Conservation (phyloP, 2,888 invertebrate genomes). For the Sphecodes monilicornis region DNA sequence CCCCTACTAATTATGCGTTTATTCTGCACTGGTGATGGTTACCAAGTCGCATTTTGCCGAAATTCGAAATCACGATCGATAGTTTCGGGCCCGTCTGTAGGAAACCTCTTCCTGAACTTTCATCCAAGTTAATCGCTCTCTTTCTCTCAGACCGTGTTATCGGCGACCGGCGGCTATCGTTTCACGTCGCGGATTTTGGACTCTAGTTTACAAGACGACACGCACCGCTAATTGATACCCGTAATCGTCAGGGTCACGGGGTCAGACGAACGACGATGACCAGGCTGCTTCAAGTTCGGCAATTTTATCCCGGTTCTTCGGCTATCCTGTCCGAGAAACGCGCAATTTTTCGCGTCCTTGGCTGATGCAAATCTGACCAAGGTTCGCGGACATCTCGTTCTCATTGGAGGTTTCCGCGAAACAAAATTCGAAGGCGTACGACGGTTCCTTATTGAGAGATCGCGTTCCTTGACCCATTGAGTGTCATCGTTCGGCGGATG, state of each 20-base stretch:
- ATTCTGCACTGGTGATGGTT: background rate
- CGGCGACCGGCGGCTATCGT: conserved; percentile 73
- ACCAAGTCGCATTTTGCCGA: too few relatives aligned
- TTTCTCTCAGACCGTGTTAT: conserved; percentile 45
- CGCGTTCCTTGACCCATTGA: conserved; percentile 11
- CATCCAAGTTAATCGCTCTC: conserved; percentile 30
- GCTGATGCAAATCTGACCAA: background rate
- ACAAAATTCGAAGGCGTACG: background rate
- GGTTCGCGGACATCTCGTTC: background rate
- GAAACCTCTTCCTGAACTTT: conserved; percentile 11
- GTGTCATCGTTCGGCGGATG: conserved; percentile 13
- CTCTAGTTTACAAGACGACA: conserved; percentile 62
- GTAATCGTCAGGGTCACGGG: conserved; percentile 66
- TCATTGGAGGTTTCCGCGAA: background rate
- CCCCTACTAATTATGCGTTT: background rate
- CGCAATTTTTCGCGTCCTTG: background rate
- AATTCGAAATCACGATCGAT: background rate
- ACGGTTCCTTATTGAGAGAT: background rate
- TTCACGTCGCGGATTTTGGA: conserved; percentile 72
- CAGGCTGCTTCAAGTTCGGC: conserved; percentile 34
- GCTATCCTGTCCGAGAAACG: background rate
- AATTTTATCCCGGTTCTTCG: background rate
- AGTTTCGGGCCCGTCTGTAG: background rate
- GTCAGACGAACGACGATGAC: conserved; percentile 31
- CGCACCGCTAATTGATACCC: conserved; percentile 72